Evolutionary conservation across 2,113 vertebrate genomes (phyloP), one percentile per base, ranked within the genome.

Genomic region (Chaetodon trifascialis): DNA sequence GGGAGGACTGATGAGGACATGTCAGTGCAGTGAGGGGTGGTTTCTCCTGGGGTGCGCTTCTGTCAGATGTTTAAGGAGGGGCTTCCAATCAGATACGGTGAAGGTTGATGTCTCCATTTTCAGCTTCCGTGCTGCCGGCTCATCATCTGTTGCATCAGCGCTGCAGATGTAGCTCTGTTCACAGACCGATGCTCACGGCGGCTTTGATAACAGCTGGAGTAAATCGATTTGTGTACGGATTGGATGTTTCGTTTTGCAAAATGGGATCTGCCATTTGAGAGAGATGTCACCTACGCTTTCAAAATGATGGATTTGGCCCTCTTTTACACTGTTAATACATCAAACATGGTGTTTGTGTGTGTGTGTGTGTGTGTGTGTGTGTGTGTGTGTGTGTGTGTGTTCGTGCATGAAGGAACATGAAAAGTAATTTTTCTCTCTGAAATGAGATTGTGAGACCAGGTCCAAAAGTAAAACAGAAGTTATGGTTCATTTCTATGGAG

Each of bases 31-130:
- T 2, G 44, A 74, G 68, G 23, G 73, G n/a, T 42, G 21, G 14
- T 74, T 72, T 74, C 40, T 85, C 72, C 66, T 49, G 17, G 56
- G 65, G 54, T 81, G 75, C 62, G 75, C 51, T 59, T 76, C 81
- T 73, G 73, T 82, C 58, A 72, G 56, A 70, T 73, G 65, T 72
- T 75, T 58, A 36, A 67, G 76, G 67, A 66, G 82, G 65, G 64
- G 73, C 42, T 76, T 60, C 66, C 66, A 68, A 76, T 89, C 89
- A 84, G 79, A 83, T 70, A 42, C 5, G 8, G 38, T 76, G 58
- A 76, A 49, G 34, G n/a, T 71, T 86, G 84, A 84, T 69, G 64
- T 86, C 73, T 90, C 51, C 19, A 21, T 88, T 74, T 60, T 67
- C 55, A 49, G 64, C 54, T 68, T 84, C 58, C 9, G 17, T 11